A percentile compares a stretch with the other conserved stretches of the same genome.
Conservation (phyloP, 2,113 vertebrate species). For the Proteles cristata region DNA sequence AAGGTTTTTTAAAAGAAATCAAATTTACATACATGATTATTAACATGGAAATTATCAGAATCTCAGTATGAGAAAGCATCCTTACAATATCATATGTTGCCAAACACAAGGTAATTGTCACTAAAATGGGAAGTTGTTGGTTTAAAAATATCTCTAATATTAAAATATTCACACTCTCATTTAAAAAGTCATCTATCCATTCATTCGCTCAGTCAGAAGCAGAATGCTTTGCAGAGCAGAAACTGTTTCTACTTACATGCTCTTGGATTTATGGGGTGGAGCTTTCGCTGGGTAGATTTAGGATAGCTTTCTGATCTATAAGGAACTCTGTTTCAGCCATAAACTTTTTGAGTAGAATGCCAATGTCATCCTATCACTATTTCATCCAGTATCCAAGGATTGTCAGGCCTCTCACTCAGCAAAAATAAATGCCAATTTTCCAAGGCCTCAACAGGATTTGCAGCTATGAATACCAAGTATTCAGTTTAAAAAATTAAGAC, state of each 20-base stretch:
- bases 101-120: background rate
- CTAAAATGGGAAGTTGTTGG: background rate
- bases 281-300: background rate
- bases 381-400: background rate
- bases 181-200: background rate
- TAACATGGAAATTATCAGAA: background rate
- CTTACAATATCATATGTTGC: background rate
- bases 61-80: background rate
- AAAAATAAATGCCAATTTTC: background rate
- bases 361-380: background rate
- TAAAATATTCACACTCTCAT: background rate
- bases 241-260: background rate
- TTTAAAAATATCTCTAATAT: background rate
- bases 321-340: background rate
- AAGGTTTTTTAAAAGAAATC: constrained; percentile 26
- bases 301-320: background rate
- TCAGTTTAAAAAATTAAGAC: background rate
- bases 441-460: background rate
- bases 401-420: background rate
- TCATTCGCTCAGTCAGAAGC: background rate
- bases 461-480: background rate
- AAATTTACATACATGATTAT: background rate
- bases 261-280: background rate
- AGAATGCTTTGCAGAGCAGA: background rate
- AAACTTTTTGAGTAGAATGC: background rate